A percentile compares a stretch with the other conserved stretches of the same genome.
phyloP scores from a whole-genome alignment of 37 sponge, comb jelly and placozoan species.

The Halisarca cf. caerulea region DNA sequence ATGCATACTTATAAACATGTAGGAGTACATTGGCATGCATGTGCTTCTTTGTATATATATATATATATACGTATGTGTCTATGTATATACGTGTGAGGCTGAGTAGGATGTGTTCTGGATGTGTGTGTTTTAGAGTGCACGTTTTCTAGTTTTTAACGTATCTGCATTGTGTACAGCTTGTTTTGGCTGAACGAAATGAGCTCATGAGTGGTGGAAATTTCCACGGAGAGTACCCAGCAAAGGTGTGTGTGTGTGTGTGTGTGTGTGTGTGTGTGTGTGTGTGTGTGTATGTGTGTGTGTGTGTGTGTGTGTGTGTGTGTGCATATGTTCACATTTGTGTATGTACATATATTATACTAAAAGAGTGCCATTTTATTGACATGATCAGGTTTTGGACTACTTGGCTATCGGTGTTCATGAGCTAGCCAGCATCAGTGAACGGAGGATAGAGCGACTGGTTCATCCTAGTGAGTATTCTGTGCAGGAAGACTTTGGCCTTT shows the following conservation, averaged over 20 bases:
- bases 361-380: neutral
- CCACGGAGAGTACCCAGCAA: conserved; percentile 99
- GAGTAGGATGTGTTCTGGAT: too few relatives aligned
- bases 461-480: conserved; percentile 76
- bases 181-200: conserved; percentile 60
- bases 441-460: conserved; percentile 84
- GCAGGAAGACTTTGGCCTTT: neutral
- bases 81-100: too few relatives aligned
- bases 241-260: conserved; percentile 47
- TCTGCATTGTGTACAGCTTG: conserved; percentile 80
- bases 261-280: too few relatives aligned
- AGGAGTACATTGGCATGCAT: too few relatives aligned
- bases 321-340: neutral
- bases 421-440: conserved; percentile 91
- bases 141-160: neutral
- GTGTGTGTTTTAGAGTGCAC: neutral
- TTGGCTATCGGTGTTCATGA: conserved; percentile 96
- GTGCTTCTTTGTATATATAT: too few relatives aligned
- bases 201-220: conserved; percentile 94
- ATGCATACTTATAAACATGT: too few relatives aligned
- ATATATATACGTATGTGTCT: too few relatives aligned
- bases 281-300: neutral
- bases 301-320: neutral
- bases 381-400: conserved; percentile 83
- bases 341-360: neutral